Base-by-base conservation (phyloP, 2,888 invertebrate species). In the Thysanoteuthis rhombus region DNA sequence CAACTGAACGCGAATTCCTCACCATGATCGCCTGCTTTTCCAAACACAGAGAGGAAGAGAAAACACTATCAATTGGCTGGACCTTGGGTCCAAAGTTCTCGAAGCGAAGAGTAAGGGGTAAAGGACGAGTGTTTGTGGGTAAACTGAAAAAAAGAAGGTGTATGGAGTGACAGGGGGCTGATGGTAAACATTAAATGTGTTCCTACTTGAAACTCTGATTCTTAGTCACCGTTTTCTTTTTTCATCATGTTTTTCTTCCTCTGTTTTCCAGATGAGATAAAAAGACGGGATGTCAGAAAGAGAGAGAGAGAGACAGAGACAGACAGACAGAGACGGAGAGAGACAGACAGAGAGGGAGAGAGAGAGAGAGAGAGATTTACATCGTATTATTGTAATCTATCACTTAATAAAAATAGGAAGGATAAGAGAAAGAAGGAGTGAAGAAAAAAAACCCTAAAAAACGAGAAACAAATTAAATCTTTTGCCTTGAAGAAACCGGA, bases 1-100 rank as follows among this genome's bases (percentile, higher is more conserved):
- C 92, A 42, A 92, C 42, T 92, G 45, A n/a, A 36, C 42, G 39
- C 92, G 45, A 40, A 92, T 92, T 92, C 92, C 42, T 40, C n/a
- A 16, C 75, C 12, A 36, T 75, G n/a, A n/a, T 75, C n/a, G 75
- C 19, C 5, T n/a, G 75, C 75, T 52, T 52, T 52, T 52, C 3
- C n/a, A n/a, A 75, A 75, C 75, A 75, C 75, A 75, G n/a, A 75
- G n/a, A n/a, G 16, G 16, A n/a, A n/a, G n/a, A 75, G 16, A n/a
- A 75, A n/a, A 75, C 12, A 3, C 2, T n/a, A 75, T 75, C 75
- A 75, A 75, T 75, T 75, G n/a, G 4, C n/a, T n/a, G n/a, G 12
- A 36, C 75, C n/a, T 36, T 75, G 75, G 36, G 75, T 75, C 8
- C 25, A n/a, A 10, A 75, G 12, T 75, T 75, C n/a, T n/a, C n/a